These are phyloP conservation scores for Bombus sibiricus DNA, from an alignment of 1,140 invertebrate species.

Conservation along the genomic window DNA sequence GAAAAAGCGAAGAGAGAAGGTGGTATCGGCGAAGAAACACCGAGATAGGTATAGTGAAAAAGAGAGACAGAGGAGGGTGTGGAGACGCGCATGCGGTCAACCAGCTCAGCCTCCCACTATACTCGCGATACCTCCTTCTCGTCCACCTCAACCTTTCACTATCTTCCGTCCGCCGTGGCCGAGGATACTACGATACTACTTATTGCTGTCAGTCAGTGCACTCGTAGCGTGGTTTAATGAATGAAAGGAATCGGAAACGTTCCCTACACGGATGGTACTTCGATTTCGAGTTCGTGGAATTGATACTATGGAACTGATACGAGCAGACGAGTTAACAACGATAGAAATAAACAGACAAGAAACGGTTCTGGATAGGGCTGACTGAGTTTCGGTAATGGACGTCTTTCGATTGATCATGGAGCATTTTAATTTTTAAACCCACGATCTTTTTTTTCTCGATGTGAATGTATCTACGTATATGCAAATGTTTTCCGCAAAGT, in stretches of 20 bases:
- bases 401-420: neutral
- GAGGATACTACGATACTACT: slow-evolving; percentile 31
- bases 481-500: neutral
- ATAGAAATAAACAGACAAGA: neutral
- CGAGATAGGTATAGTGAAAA: neutral
- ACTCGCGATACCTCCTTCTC: neutral
- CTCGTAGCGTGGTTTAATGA: slow-evolving; percentile 59
- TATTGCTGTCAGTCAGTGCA: slow-evolving; percentile 59
- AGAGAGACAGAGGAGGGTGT: slow-evolving; percentile 9
- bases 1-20: neutral
- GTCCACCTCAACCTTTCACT: slow-evolving; percentile 56
- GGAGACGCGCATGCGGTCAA: slow-evolving; percentile 55
- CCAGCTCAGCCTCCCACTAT: slow-evolving; percentile 36
- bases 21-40: neutral
- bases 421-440: neutral
- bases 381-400: neutral
- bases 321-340: neutral
- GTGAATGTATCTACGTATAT: neutral
- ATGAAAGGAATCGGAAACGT: slow-evolving; percentile 57
- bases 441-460: too few relatives aligned
- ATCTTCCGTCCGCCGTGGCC: slow-evolving; percentile 52
- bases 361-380: neutral
- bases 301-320: neutral
- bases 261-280: neutral
- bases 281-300: neutral